Evolutionary conservation across 2,113 vertebrate genomes (phyloP), one percentile per base, ranked within the genome.

Genomic region (Urocitellus parryii): DNA sequence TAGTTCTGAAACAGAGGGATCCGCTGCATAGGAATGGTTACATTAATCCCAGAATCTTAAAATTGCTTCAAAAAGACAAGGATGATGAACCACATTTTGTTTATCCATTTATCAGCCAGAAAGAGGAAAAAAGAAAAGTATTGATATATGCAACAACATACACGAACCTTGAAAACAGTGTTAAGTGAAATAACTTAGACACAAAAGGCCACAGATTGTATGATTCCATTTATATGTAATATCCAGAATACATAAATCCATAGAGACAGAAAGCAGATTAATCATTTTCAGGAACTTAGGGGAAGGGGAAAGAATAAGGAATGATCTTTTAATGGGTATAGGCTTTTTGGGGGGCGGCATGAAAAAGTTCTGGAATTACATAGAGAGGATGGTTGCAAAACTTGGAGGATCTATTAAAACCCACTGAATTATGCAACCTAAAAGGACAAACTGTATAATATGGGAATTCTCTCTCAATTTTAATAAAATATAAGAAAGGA

Each of bases 381-480:
- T 58, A 25, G 12, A 7, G 67, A 45, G 51, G 16, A 79, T 39
- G 72, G 78, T 39, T 84, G 78, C n/a, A 85, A 90, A 85, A 63
- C 27, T 80, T 83, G 63, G 42, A 83, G 73, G 74, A 92, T 85
- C 80, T 86, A 68, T 9, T 80, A 1, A 90, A 95, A 84, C 51
- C 24, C n/a, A 76, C 8, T 53, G 32, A 77, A 37, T 32, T 63
- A 4, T 61, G 39, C 27, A 29, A 48, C 70, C 68, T 70, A 56
- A 87, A 91, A 81, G 18, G 20, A 20, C 53, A 34, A 77, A 87
- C 1, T n/a, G 51, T 61, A 81, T 82, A 8, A 6, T 70, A 76
- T n/a, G 32, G 22, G 42, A 81, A 70, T 37, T 76, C 16, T 45
- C 68, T 70, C 22, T 80, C 39, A 74, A 73, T 68, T 82, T 85